Evolutionary conservation across 2,888 invertebrate genomes (phyloP), one percentile per base, ranked within the genome.

Genomic region (Ectemnius continuus): DNA sequence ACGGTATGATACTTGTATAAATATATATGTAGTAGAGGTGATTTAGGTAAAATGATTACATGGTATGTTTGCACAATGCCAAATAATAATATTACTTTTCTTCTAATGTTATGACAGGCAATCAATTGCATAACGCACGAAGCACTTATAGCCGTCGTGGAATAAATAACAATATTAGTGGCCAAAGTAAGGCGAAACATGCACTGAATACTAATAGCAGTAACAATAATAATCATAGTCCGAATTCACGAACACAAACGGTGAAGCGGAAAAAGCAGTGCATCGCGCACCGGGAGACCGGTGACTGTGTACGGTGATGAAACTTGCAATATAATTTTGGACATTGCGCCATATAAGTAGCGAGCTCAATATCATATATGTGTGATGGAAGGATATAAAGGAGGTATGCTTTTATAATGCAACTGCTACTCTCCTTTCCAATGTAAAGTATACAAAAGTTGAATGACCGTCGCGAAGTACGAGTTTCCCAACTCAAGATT

Each of bases 291-390:
- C 89, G 89, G 60, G 87, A 87, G 23, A 87, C 88, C 16, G 87
- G 88, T 56, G 90, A 91, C 80, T 89, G 90, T 80, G 89, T 90
- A 84, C 90, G 90, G 90, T 91, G 90, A 91, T 91, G 87, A 90
- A 89, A 80, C 82, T 72, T 78, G 75, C 72, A 74, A 64, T 70
- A 72, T 78, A 81, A 82, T 70, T 63, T 74, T 61, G 78, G 75
- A 83, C 75, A 76, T 80, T 77, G 61, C 76, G 75, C 79, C 79
- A 82, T 57, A 80, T 82, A 84, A 84, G 79, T 79, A 84, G 79
- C 74, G 82, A 82, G 82, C 84, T 82, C 84, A 83, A 84, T 81
- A 82, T 82, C 82, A 79, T 78, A 77, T 79, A 69, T 58, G 79
- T 76, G 78, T 71, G 81, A 75, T 81, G 79, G 74, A 75, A 72